Evolutionary conservation across 2,113 vertebrate genomes (phyloP).

Genomic region (Halichoerus grypus): DNA sequence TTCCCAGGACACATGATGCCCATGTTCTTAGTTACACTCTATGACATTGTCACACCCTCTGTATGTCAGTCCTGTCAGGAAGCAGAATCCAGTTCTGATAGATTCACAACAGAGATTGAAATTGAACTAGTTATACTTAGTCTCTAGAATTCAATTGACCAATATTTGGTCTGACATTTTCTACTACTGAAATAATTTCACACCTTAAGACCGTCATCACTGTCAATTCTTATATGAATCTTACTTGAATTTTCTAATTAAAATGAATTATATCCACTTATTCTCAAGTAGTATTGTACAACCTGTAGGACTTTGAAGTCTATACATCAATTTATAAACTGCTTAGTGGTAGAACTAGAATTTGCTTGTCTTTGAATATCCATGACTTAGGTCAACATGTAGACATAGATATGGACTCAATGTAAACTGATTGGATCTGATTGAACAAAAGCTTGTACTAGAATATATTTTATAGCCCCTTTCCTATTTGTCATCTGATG

Average conservation of each 20-base stretch:
- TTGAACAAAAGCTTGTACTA: background rate
- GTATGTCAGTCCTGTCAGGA: background rate
- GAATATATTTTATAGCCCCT: background rate
- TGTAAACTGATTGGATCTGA: background rate
- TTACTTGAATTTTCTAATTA: conserved; percentile 13
- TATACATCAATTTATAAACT: background rate
- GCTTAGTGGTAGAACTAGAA: background rate
- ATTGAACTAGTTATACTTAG: background rate
- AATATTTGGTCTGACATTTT: background rate
- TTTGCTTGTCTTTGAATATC: conserved; percentile 1
- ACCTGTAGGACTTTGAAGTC: background rate
- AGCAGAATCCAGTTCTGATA: background rate
- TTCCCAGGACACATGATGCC: background rate
- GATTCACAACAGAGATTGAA: background rate
- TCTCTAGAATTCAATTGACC: background rate
- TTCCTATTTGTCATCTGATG: background rate
- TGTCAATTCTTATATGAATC: background rate
- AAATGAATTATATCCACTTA: background rate
- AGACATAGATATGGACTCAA: background rate
- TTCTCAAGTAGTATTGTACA: background rate
- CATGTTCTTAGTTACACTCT: background rate
- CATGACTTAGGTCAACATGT: background rate
- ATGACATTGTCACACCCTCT: background rate
- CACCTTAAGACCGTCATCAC: background rate
- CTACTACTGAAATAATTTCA: background rate